Evolutionary conservation across 2,888 invertebrate genomes (phyloP).

Genomic region (Chalcis sispes): DNA sequence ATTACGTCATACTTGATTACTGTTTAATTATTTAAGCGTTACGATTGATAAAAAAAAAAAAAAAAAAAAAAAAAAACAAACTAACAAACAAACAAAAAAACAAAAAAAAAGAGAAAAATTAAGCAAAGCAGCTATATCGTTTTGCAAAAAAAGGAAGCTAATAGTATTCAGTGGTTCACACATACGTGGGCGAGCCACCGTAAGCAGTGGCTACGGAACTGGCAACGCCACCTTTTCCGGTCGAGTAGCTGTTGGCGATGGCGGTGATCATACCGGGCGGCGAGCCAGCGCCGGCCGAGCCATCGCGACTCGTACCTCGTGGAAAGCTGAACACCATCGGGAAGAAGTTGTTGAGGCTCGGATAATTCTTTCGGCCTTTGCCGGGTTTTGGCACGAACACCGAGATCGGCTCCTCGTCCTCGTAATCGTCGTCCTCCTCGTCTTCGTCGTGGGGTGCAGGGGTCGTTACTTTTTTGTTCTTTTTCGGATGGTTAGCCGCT

Average conservation of each 20-base stretch:
- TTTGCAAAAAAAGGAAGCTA: too few relatives aligned
- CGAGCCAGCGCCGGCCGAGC: slow-evolving; percentile 68
- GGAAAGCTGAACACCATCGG: slow-evolving; percentile 81
- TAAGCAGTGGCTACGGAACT: slow-evolving; percentile 86
- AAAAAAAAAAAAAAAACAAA: too few relatives aligned
- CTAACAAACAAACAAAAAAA: too few relatives aligned
- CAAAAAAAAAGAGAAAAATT: too few relatives aligned
- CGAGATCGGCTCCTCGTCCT: slow-evolving; percentile 65
- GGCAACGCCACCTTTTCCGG: slow-evolving; percentile 83
- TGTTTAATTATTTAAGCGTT: too few relatives aligned
- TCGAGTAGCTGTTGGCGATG: slow-evolving; percentile 85
- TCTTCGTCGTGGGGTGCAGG: slow-evolving; percentile 68
- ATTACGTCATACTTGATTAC: too few relatives aligned
- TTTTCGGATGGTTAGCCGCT: slow-evolving; percentile 62
- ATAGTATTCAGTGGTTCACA: slow-evolving; percentile 1
- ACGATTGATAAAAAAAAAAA: too few relatives aligned
- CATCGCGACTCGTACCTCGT: slow-evolving; percentile 75
- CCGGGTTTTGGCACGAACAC: slow-evolving; percentile 65
- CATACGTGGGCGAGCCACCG: slow-evolving; percentile 78
- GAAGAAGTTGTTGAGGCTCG: slow-evolving; percentile 79
- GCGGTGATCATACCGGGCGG: slow-evolving; percentile 82
- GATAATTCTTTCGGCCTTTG: slow-evolving; percentile 72
- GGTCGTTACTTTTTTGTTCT: slow-evolving; percentile 66
- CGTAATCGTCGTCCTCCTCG: slow-evolving; percentile 77
- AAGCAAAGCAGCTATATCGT: too few relatives aligned